Evolutionary conservation across 2,113 vertebrate species (phyloP), one percentile per base, ranked within the genome.

Genomic region (Corythornis vintsioides): DNA sequence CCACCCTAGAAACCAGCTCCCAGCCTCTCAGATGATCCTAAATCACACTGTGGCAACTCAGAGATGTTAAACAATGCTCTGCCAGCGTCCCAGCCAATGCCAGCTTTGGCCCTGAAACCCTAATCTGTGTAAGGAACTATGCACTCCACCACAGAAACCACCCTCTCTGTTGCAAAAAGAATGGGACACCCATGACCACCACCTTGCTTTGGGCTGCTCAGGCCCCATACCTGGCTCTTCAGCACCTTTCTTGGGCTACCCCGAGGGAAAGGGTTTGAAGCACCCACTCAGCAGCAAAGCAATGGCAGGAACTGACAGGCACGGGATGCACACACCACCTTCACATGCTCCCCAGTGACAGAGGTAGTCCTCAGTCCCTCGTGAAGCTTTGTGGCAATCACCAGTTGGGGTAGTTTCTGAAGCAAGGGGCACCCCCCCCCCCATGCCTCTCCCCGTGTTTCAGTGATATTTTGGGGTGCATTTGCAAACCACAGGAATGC

Each of bases 101-200:
- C 9, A 10, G 55, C 78, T 50, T 5, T n/a, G 25, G 28, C 26
- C 26, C 35, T 29, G 20, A 67, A 50, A 90, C 22, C 57, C 38
- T 21, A 40, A 25, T 4, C 8, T 13, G 0, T 5, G 15, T 33
- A 71, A 59, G 40, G 26, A 67, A 9, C 31, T 47, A 0, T 42
- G 19, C 24, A 15, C 20, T 17, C 11, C 9, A 3, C 5, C 56
- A 35, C 47, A 59, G 74, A 38, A 63, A 14, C 7, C 47, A 26
- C 13, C 8, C 55, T 29, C n/a, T 45, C 31, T 2, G 0, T 6
- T 4, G 4, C 33, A 40, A 35, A 0, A 0, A 47, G 35, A 70
- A 42, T 10, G 20, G 33, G 20, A 63, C 6, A 0, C 26, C 47
- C 1, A 0, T 10, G 47, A 50, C 65, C 1, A 0, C 10, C 29